These are phyloP conservation scores for Pachycephala philippinensis DNA, from an alignment of 2,113 vertebrate genomes.

Conservation along the genomic window DNA sequence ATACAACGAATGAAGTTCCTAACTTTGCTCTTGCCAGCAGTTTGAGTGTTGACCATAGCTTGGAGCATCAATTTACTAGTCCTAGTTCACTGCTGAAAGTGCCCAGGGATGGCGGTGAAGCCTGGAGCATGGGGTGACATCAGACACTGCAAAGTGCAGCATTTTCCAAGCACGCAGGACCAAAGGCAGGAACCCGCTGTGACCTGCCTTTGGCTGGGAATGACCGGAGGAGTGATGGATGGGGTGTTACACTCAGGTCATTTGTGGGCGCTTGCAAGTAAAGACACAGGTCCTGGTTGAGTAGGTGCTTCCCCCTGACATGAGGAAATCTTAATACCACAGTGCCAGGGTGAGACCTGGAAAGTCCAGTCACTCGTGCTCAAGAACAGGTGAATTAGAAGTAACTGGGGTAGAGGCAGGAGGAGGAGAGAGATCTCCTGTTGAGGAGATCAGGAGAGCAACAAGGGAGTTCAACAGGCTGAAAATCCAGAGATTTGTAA, in stretches of 20 bases:
- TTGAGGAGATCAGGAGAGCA: not conserved
- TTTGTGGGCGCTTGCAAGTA: fast-evolving
- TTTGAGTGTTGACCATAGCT: not conserved
- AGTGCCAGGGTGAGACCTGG: not conserved
- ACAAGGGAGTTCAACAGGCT: too few species aligned
- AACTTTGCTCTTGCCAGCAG: not conserved
- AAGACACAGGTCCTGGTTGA: not conserved
- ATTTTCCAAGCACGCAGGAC: fast-evolving
- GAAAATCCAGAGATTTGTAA: not conserved
- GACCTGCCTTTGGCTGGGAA: not conserved
- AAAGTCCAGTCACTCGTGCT: not conserved
- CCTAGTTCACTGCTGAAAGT: not conserved
- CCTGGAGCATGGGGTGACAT: fast-evolving
- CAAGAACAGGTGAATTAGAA: not conserved
- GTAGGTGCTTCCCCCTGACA: not conserved
- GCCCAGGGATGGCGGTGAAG: not conserved
- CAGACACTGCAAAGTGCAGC: fast-evolving
- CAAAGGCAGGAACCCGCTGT: fast-evolving
- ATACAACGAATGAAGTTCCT: not conserved
- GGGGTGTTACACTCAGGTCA: fast-evolving
- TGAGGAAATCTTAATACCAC: not conserved
- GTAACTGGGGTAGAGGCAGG: too few species aligned
- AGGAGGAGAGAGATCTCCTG: not conserved
- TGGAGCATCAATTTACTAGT: not conserved
- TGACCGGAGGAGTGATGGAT: fast-evolving